phyloP scores from a whole-genome alignment of 2,888 invertebrate species.

The Tenthredo livida region DNA sequence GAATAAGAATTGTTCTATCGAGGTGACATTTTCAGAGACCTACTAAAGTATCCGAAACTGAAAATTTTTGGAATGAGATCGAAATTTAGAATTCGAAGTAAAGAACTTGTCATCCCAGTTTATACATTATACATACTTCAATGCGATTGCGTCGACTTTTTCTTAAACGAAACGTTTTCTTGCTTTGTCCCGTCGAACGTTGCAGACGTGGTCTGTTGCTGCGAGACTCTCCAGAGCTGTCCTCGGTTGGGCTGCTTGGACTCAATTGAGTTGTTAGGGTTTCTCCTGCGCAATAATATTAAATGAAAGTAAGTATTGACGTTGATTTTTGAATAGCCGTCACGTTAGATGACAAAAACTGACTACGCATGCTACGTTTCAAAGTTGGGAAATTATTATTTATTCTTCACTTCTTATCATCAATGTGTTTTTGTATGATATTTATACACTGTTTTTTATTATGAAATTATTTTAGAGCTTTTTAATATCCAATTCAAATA shows the following conservation, averaged over 20 bases:
- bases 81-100: too few species aligned
- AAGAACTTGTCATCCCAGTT: too few species aligned
- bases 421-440: background rate
- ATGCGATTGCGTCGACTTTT: constrained; percentile 87
- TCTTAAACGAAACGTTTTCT: constrained; percentile 94
- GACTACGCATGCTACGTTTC: constrained; percentile 51
- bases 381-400: constrained; percentile 23
- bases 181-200: constrained; percentile 94
- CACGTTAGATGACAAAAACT: constrained; percentile 17
- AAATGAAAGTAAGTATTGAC: constrained; percentile 40
- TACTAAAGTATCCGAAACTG: too few species aligned
- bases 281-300: constrained; percentile 81
- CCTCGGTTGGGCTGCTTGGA: constrained; percentile 86
- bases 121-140: constrained; percentile 80
- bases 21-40: too few species aligned
- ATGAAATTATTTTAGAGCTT: constrained; percentile 6
- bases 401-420: constrained; percentile 8
- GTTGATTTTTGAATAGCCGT: constrained; percentile 14
- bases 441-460: constrained; percentile 38
- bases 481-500: constrained; percentile 24
- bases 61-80: too few species aligned
- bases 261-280: constrained; percentile 88
- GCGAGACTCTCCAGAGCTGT: constrained; percentile 83
- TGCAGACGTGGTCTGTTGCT: constrained; percentile 87
- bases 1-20: too few species aligned